A percentile compares a stretch with the other conserved stretches of the same genome.
phyloP scores from a whole-genome alignment of 1,140 invertebrate genomes.

The Contarinia nasturtii region DNA sequence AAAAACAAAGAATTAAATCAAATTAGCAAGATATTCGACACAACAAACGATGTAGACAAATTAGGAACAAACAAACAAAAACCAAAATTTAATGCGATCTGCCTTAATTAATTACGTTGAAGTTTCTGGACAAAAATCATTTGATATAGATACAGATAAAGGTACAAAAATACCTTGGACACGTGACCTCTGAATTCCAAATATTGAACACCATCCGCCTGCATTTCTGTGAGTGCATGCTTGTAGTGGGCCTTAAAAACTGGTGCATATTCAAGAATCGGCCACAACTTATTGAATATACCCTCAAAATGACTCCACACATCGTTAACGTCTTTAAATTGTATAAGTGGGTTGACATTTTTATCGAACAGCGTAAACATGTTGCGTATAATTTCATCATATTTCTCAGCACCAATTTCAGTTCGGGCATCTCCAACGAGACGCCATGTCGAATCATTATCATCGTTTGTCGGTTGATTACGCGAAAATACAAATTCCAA shows the following conservation, averaged over 20 bases:
- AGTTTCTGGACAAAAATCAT: too few species aligned
- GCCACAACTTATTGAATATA: slow-evolving; percentile 40
- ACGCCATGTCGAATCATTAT: slow-evolving; percentile 31
- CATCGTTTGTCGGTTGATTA: slow-evolving; percentile 14
- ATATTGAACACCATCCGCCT: slow-evolving; percentile 62
- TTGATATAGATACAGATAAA: too few species aligned
- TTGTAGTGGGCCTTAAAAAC: slow-evolving; percentile 54
- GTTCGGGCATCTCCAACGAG: slow-evolving; percentile 31
- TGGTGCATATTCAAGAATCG: slow-evolving; percentile 46
- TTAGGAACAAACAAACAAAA: too few species aligned
- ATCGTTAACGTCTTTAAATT: slow-evolving; percentile 38
- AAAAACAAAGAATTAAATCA: too few species aligned
- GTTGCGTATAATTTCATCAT: slow-evolving; percentile 34
- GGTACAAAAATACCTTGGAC: slow-evolving; percentile 14
- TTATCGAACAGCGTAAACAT: slow-evolving; percentile 37
- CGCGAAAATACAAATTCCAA: slow-evolving; percentile 26
- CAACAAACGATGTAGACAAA: too few species aligned
- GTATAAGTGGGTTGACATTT: slow-evolving; percentile 35
- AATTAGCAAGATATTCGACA: too few species aligned
- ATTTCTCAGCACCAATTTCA: slow-evolving; percentile 21
- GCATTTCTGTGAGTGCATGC: slow-evolving; percentile 44
- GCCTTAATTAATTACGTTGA: too few species aligned
- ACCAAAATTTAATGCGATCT: too few species aligned
- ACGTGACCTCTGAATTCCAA: slow-evolving; percentile 44
- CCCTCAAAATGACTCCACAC: slow-evolving; percentile 48